phyloP scores from a whole-genome alignment of 2,113 vertebrate genomes.

The Apodemus sylvaticus region DNA sequence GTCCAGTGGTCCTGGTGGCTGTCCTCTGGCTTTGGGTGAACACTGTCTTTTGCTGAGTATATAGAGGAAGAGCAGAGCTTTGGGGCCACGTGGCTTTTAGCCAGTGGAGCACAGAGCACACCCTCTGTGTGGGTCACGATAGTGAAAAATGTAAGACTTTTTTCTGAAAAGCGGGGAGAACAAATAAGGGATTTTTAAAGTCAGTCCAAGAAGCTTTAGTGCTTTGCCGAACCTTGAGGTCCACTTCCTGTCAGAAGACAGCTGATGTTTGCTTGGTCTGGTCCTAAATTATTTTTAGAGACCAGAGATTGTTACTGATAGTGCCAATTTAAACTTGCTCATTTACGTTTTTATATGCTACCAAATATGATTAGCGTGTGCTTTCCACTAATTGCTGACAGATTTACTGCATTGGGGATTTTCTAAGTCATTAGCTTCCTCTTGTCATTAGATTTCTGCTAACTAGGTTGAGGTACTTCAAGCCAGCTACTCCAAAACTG shows the following conservation, averaged over 20 bases:
- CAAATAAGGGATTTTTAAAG: slow-evolving; percentile 75
- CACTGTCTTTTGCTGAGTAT: neutral
- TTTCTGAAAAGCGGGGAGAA: slow-evolving; percentile 71
- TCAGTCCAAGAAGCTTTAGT: slow-evolving; percentile 67
- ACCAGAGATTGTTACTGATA: slow-evolving; percentile 75
- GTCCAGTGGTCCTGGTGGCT: neutral
- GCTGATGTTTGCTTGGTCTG: slow-evolving; percentile 68
- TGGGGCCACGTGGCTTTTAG: slow-evolving; percentile 40
- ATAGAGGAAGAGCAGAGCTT: slow-evolving; percentile 40
- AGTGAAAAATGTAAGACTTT: slow-evolving; percentile 63
- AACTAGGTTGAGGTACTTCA: slow-evolving; percentile 25
- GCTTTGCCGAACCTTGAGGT: slow-evolving; percentile 74
- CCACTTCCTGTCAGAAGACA: slow-evolving; percentile 74
- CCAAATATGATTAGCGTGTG: slow-evolving; percentile 66
- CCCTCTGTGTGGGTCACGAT: neutral
- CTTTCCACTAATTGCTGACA: slow-evolving; percentile 74
- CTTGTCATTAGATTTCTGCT: slow-evolving; percentile 64
- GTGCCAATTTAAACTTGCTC: slow-evolving; percentile 70
- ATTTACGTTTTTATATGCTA: slow-evolving; percentile 77
- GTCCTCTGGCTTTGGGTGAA: neutral
- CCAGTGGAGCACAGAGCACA: neutral
- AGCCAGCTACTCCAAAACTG: slow-evolving; percentile 43
- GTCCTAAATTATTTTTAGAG: slow-evolving; percentile 78
- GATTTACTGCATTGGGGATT: slow-evolving; percentile 71
- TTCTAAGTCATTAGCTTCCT: slow-evolving; percentile 64